phyloP scores from a whole-genome alignment of 2,888 invertebrate species.

The Octonoba sinensis region DNA sequence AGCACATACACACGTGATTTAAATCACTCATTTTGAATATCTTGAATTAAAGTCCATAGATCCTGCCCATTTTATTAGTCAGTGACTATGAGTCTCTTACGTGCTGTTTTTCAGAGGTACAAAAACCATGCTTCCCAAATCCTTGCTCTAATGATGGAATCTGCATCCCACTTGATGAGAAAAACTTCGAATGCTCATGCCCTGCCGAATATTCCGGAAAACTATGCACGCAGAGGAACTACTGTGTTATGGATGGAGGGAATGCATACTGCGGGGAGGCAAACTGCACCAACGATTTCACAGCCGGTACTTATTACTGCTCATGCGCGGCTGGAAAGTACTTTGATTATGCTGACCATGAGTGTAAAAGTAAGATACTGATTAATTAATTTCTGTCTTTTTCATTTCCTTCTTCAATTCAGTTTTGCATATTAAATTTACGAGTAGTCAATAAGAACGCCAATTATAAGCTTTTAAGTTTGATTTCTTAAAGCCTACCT shows the following conservation, averaged over 20 bases:
- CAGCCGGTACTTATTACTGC: conserved; percentile 8
- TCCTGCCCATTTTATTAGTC: no score
- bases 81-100: no score
- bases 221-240: background rate
- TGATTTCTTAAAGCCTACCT: no score
- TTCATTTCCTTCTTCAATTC: no score
- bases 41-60: no score
- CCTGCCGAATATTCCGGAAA: conserved; percentile 14
- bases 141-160: conserved; percentile 33
- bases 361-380: conserved; percentile 23
- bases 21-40: no score
- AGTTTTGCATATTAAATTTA: no score
- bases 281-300: background rate
- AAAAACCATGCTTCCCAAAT: conserved; percentile 20
- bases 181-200: conserved; percentile 21
- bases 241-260: conserved; percentile 32
- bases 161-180: background rate
- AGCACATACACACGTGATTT: no score
- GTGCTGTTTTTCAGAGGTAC: conserved; percentile 7
- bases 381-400: background rate
- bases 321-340: conserved; percentile 12
- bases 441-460: no score
- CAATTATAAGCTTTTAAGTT: no score
- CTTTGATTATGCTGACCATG: conserved; percentile 19
- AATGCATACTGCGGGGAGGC: conserved; percentile 19